Base-by-base conservation (phyloP, 2,797 vertebrate species). In the Philypnodon macrostomus region DNA sequence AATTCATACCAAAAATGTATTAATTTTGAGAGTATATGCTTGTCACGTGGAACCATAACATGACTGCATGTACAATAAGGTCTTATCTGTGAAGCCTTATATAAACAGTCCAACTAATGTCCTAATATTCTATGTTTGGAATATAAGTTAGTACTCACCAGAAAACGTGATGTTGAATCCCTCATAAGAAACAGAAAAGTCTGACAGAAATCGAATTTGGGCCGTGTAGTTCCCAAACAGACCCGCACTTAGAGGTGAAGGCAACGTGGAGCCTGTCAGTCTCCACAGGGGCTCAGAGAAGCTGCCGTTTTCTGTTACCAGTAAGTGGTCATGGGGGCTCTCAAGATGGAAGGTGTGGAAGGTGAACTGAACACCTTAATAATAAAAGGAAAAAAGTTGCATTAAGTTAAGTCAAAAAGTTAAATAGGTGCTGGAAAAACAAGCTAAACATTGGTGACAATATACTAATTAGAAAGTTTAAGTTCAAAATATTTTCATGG, bases 111-210 rank as follows among this genome's bases (percentile, higher is more conserved):
- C 17, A 15, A 51, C 16, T 27, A 11, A 2, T 29, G 29, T 7
- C n/a, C n/a, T n/a, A n/a, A n/a, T 16, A 42, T 39, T 1, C 0
- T 34, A 30, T 15, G 1, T 15, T 30, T n/a, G 11, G 30, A 24
- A 29, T 18, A 0, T 21, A 10, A 16, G 17, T 31, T 27, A 13
- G 19, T 21, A 48, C 60, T 71, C 86, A 98, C 97, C 97, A 23
- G 94, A 95, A 83, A 98, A 99, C 30, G 95, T 99, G 85, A 99
- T 95, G 89, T 99, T 99, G 85, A 99, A 99, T 48, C 97, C 97
- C 66, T 98, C 96, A 0, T 99, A 99, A 12, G 97, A 99, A 76
- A 99, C 95, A 2, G 96, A 98, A 86, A 99, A 99, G 73, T 99
- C 97, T 0, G 97, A 99, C 19, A 99, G 90, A 68, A 99, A 98